These are phyloP conservation scores for Enteromius treurensis DNA, from an alignment of 2,797 vertebrate genomes.

Conservation along the genomic window DNA sequence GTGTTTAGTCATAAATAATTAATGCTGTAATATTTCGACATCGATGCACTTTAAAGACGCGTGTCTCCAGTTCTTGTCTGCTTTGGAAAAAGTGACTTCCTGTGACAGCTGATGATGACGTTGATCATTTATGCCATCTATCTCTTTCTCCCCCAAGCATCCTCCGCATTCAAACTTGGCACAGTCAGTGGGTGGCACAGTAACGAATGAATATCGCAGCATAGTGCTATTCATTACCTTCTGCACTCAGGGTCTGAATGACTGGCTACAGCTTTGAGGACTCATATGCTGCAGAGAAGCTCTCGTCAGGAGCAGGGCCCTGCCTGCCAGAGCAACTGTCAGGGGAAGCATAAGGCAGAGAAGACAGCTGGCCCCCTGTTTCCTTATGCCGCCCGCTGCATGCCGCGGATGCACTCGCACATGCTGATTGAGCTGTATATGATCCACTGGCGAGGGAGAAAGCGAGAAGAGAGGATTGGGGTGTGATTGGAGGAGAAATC, in stretches of 20 bases:
- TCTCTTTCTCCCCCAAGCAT: constrained; percentile 52
- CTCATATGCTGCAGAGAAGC: constrained; percentile 49
- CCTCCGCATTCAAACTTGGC: constrained; percentile 65
- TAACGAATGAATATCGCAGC: constrained; percentile 65
- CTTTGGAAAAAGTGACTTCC: constrained; percentile 31
- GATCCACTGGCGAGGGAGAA: constrained; percentile 45
- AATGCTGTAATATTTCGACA: constrained; percentile 33
- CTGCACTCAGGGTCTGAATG: constrained; percentile 69
- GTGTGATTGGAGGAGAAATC: constrained; percentile 28
- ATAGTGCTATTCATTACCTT: constrained; percentile 69
- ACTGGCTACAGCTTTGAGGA: constrained; percentile 59
- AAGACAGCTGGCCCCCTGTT: constrained; percentile 71
- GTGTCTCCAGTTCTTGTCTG: constrained; percentile 19
- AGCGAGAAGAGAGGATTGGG: constrained; percentile 29
- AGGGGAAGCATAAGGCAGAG: constrained; percentile 70
- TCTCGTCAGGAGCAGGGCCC: constrained; percentile 48
- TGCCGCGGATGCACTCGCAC: constrained; percentile 54
- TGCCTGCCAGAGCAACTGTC: constrained; percentile 67
- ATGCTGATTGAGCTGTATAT: constrained; percentile 68
- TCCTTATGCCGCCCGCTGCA: constrained; percentile 50
- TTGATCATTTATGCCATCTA: constrained; percentile 39
- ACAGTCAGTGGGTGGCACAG: constrained; percentile 62
- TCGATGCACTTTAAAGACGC: not conserved
- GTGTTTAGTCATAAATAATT: constrained; percentile 27
- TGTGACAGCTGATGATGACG: constrained; percentile 47